A percentile compares a stretch with the other conserved stretches of the same genome.
Evolutionary conservation across 2,888 invertebrate species (phyloP).

Genomic region (Brenthis daphne): DNA sequence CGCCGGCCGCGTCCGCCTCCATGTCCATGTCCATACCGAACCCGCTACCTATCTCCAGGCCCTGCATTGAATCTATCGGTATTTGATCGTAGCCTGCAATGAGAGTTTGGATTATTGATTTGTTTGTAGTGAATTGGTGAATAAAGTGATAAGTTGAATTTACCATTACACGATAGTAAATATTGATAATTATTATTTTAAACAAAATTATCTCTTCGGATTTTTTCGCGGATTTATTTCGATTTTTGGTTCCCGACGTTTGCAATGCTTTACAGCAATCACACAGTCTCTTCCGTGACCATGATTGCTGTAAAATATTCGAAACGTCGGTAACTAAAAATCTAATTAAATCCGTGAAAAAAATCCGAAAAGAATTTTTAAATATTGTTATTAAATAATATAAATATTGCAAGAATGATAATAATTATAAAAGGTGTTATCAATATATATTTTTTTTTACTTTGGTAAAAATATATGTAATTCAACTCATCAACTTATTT

Average conservation of each 20-base stretch:
- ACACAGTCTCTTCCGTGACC: too few relatives aligned
- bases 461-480: too few relatives aligned
- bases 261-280: too few relatives aligned
- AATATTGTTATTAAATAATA: too few relatives aligned
- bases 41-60: slow-evolving; percentile 93
- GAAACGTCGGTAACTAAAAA: too few relatives aligned
- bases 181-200: background rate
- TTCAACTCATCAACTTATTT: too few relatives aligned
- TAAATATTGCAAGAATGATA: background rate
- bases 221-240: too few relatives aligned
- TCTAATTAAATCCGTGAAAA: too few relatives aligned
- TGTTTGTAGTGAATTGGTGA: background rate
- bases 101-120: background rate
- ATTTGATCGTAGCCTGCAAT: slow-evolving; percentile 96
- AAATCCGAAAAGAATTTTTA: too few relatives aligned
- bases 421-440: background rate
- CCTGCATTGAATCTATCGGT: slow-evolving; percentile 98
- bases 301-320: too few relatives aligned
- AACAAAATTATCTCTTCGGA: background rate
- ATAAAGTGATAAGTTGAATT: background rate
- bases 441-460: too few relatives aligned
- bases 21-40: slow-evolving; percentile 96
- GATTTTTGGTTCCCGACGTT: too few relatives aligned
- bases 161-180: background rate
- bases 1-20: slow-evolving; percentile 89